Conservation (phyloP, 2,113 vertebrate genomes). For the Platysteira castanea region DNA sequence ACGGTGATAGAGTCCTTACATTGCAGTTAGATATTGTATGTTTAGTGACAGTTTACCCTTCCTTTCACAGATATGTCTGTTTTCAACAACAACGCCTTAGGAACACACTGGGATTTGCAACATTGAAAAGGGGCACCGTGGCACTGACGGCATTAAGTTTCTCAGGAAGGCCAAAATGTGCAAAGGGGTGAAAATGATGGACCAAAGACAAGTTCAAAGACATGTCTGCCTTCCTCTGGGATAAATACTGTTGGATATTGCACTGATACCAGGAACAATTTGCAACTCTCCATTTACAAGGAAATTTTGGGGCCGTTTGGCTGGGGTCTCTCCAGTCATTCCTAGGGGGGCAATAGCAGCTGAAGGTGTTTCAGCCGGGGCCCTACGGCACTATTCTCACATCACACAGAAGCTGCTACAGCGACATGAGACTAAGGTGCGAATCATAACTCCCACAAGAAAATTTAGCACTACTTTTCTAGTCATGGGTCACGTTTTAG, state of each 20-base stretch:
- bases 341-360: neutral
- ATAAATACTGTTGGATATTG: neutral
- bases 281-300: neutral
- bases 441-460: neutral
- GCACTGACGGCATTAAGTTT: neutral
- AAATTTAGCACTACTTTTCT: neutral
- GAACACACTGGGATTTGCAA: neutral
- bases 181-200: neutral
- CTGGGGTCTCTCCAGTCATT: neutral
- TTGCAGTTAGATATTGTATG: neutral
- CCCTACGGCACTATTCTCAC: neutral
- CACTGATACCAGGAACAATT: neutral
- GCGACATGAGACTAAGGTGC: neutral
- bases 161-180: neutral
- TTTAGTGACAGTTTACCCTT: neutral
- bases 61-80: neutral
- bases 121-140: neutral
- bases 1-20: neutral
- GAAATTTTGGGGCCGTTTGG: neutral
- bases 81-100: neutral
- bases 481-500: neutral
- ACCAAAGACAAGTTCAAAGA: neutral
- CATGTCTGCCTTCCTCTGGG: neutral
- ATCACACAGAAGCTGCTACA: neutral
- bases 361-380: neutral